Evolutionary conservation across 2,888 invertebrate genomes (phyloP).

Genomic region (Patella caerulea): DNA sequence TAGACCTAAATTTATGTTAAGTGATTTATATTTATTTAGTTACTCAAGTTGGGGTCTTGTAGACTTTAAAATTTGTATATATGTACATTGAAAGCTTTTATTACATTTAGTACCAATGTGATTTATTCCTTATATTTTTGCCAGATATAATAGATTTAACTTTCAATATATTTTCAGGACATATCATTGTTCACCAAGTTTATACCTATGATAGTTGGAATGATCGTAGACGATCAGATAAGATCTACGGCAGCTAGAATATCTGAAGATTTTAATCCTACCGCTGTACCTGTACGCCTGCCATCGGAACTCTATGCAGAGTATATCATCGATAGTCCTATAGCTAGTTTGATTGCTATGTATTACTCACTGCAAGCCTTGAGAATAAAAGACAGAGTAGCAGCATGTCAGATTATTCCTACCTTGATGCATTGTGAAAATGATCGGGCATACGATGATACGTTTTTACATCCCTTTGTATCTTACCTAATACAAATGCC

Average conservation of each 20-base stretch:
- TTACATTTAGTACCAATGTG: not conserved
- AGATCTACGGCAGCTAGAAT: slow-evolving; percentile 83
- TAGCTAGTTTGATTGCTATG: slow-evolving; percentile 93
- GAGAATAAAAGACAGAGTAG: slow-evolving; percentile 84
- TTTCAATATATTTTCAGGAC: slow-evolving; percentile 74
- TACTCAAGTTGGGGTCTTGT: too few relatives aligned
- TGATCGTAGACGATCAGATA: slow-evolving; percentile 83
- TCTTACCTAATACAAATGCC: slow-evolving; percentile 88
- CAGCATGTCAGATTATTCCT: slow-evolving; percentile 86
- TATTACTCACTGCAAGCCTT: slow-evolving; percentile 90
- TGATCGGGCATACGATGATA: slow-evolving; percentile 94
- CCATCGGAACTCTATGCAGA: slow-evolving; percentile 83
- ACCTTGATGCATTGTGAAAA: slow-evolving; percentile 89
- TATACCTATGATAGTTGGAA: slow-evolving; percentile 91
- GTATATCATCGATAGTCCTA: slow-evolving; percentile 90
- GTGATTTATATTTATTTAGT: too few relatives aligned
- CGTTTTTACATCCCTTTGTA: slow-evolving; percentile 91
- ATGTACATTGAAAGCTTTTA: not conserved
- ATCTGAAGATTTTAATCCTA: slow-evolving; percentile 80
- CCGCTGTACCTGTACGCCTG: slow-evolving; percentile 82
- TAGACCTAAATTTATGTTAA: too few relatives aligned
- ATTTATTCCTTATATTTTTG: too few relatives aligned
- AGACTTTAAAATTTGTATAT: too few relatives aligned
- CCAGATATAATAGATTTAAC: not conserved
- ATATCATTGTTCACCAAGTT: slow-evolving; percentile 94